Evolutionary conservation across 2,888 invertebrate species (phyloP).

Genomic region (Pseudeuparius sepicola): DNA sequence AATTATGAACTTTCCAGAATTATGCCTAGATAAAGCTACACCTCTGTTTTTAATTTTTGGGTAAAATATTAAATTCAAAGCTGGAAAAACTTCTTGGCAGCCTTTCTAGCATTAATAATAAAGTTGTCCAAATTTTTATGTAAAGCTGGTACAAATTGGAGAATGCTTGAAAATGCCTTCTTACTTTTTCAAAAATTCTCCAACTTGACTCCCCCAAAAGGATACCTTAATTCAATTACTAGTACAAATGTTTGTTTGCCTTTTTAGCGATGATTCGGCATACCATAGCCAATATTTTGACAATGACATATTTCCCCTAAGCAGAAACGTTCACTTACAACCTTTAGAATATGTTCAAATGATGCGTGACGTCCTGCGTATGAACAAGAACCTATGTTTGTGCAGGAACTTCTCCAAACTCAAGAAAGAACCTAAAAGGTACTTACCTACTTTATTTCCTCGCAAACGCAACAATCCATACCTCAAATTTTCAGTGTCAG

Average conservation of each 20-base stretch:
- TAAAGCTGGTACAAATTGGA: too few relatives aligned
- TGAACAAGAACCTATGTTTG: slow-evolving; percentile 90
- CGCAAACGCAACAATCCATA: neutral
- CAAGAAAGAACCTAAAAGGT: slow-evolving; percentile 68
- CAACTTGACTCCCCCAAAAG: too few relatives aligned
- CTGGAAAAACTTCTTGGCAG: too few relatives aligned
- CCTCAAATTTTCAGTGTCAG: slow-evolving; percentile 41
- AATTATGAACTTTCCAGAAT: too few relatives aligned
- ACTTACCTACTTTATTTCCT: neutral
- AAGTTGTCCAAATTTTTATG: too few relatives aligned
- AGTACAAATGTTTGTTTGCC: neutral
- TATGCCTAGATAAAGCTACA: too few relatives aligned
- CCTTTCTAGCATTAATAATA: too few relatives aligned
- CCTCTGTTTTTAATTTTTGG: too few relatives aligned
- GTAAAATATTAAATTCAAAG: too few relatives aligned
- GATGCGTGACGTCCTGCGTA: slow-evolving; percentile 76
- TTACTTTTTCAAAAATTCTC: too few relatives aligned
- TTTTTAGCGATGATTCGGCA: slow-evolving; percentile 46
- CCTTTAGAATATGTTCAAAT: slow-evolving; percentile 68
- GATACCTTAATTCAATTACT: slow-evolving; percentile 4
- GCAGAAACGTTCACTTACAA: slow-evolving; percentile 31
- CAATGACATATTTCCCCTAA: slow-evolving; percentile 47
- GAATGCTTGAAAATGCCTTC: too few relatives aligned
- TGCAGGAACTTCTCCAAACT: slow-evolving; percentile 84
- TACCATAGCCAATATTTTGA: slow-evolving; percentile 51